A percentile compares a stretch with the other conserved stretches of the same genome.
phyloP scores from a whole-genome alignment of 2,888 invertebrate species.

The Carcina quercana region DNA sequence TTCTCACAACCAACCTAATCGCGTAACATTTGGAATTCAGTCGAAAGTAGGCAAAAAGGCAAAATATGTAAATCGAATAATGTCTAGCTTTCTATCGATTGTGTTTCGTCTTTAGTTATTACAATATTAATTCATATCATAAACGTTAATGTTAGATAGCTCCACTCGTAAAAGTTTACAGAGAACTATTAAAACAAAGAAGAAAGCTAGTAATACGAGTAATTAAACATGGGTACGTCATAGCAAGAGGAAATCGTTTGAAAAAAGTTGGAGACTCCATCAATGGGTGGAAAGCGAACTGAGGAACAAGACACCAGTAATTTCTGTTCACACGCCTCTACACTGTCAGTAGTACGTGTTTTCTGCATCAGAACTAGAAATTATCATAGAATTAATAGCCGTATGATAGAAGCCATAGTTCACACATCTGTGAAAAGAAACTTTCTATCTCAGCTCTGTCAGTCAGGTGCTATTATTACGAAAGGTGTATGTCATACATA shows the following conservation, averaged over 20 bases:
- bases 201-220: constrained; percentile 60
- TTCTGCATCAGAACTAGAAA: constrained; percentile 30
- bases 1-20: constrained; percentile 16
- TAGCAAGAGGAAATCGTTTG: constrained; percentile 60
- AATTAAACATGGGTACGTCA: constrained; percentile 33
- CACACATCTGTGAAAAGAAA: neutral
- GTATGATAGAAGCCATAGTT: constrained; percentile 2
- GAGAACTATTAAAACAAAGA: constrained; percentile 37
- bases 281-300: constrained; percentile 72
- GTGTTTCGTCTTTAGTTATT: neutral
- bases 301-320: constrained; percentile 45
- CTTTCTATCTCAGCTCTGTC: neutral
- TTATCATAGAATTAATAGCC: constrained; percentile 15
- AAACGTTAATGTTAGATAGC: neutral
- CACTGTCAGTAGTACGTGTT: constrained; percentile 29
- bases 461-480: too few species aligned
- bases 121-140: constrained; percentile 1
- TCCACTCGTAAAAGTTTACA: constrained; percentile 11
- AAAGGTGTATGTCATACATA: too few species aligned
- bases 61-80: constrained; percentile 2
- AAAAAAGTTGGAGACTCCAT: constrained; percentile 60
- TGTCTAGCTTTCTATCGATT: neutral
- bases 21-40: constrained; percentile 4
- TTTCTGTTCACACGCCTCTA: constrained; percentile 67
- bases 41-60: constrained; percentile 6